Evolutionary conservation across 2,797 vertebrate genomes (phyloP).

Genomic region (Argyrosomus regius): DNA sequence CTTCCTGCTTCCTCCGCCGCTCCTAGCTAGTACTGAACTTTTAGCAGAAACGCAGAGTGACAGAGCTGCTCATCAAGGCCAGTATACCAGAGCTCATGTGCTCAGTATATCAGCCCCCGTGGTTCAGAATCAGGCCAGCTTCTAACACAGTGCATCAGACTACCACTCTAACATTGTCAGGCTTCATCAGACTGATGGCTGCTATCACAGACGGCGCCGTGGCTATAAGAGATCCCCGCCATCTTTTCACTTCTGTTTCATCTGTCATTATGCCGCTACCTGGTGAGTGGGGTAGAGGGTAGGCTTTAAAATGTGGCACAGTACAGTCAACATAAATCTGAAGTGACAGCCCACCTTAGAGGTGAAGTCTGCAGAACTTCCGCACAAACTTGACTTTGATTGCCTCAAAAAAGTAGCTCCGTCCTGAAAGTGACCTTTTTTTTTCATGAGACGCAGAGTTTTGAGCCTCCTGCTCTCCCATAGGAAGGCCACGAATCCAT

Average conservation of each 20-base stretch:
- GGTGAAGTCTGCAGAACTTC: constrained; percentile 37
- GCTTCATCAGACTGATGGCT: constrained; percentile 66
- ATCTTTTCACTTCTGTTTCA: constrained; percentile 55
- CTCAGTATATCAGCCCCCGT: constrained; percentile 44
- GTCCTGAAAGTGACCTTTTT: constrained; percentile 48
- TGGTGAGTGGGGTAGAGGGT: constrained; percentile 21
- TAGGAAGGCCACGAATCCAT: constrained; percentile 43
- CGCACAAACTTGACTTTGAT: constrained; percentile 42
- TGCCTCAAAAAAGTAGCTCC: constrained; percentile 23
- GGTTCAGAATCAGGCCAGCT: constrained; percentile 50
- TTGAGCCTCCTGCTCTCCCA: not conserved
- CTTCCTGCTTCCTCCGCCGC: constrained; percentile 38
- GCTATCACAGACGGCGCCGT: constrained; percentile 42
- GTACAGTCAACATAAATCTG: constrained; percentile 42
- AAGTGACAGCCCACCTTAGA: constrained; percentile 61
- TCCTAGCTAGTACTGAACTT: constrained; percentile 65
- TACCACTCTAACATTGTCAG: constrained; percentile 59
- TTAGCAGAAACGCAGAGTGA: constrained; percentile 55
- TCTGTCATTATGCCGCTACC: constrained; percentile 49
- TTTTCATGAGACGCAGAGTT: not conserved
- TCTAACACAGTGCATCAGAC: constrained; percentile 39
- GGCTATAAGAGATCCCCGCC: constrained; percentile 43
- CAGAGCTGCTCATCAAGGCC: constrained; percentile 59
- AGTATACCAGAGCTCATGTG: constrained; percentile 31
- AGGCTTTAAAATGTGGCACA: constrained; percentile 42